Conservation (phyloP, 2,113 vertebrate species). For the Gymnogyps californianus region DNA sequence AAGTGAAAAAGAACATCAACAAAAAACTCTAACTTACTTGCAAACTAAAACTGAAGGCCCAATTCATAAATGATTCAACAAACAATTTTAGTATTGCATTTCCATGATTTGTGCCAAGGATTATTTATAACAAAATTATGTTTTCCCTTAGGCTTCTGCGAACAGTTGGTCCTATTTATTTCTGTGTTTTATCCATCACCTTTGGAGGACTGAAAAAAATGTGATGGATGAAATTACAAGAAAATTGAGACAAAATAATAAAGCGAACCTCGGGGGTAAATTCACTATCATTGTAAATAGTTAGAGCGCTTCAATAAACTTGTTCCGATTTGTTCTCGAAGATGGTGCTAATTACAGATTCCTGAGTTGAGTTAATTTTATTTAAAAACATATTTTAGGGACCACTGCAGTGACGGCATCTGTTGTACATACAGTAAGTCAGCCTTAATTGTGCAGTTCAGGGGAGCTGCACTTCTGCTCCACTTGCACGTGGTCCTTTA, state of each 20-base stretch:
- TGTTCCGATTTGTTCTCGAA: constrained; percentile 32
- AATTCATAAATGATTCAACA: constrained; percentile 72
- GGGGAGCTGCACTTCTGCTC: neutral
- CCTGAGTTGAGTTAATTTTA: constrained; percentile 42
- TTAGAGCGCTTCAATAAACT: constrained; percentile 17
- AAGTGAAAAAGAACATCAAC: constrained; percentile 10
- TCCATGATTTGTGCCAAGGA: constrained; percentile 56
- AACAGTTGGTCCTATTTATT: constrained; percentile 68
- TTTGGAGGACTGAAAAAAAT: constrained; percentile 48
- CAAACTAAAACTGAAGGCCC: constrained; percentile 55
- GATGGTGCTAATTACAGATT: constrained; percentile 52
- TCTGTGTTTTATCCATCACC: constrained; percentile 67
- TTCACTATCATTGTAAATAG: constrained; percentile 27
- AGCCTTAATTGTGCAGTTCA: neutral
- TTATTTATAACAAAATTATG: constrained; percentile 67
- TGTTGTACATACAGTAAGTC: neutral
- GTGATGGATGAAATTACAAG: constrained; percentile 58
- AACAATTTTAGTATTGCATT: constrained; percentile 68
- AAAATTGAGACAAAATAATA: constrained; percentile 63
- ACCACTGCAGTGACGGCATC: neutral
- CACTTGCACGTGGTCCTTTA: neutral
- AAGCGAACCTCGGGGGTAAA: constrained; percentile 41
- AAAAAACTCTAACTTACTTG: constrained; percentile 30
- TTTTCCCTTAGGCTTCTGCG: constrained; percentile 58
- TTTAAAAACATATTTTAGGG: constrained; percentile 39